Conservation (phyloP, 2,888 invertebrate genomes). For the Drosophila demipolita region DNA sequence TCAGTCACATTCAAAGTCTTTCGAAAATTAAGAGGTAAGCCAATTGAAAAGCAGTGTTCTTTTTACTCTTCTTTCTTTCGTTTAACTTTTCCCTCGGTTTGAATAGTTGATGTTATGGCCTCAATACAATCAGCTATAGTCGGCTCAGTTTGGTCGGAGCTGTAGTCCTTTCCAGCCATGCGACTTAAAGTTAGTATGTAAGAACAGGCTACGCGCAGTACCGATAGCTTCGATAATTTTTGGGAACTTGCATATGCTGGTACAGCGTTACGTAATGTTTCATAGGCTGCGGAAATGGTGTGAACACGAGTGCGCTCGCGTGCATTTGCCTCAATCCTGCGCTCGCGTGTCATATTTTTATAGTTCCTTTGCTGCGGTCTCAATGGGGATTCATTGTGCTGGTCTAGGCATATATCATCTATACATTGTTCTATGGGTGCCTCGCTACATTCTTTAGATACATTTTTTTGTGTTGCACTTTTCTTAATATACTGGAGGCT, state of each 20-base stretch:
- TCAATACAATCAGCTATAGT: conserved; percentile 92
- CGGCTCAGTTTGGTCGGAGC: conserved; percentile 87
- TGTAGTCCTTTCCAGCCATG: conserved; percentile 90
- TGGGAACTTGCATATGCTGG: conserved; percentile 97
- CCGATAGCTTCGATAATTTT: conserved; percentile 96
- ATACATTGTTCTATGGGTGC: conserved; percentile 15
- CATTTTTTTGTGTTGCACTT: conserved; percentile 17
- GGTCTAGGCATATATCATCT: conserved; percentile 34
- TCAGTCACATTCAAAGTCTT: conserved; percentile 51
- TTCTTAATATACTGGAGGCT: conserved; percentile 25
- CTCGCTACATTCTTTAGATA: background rate
- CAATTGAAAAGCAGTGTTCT: background rate
- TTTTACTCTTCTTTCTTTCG: conserved; percentile 92
- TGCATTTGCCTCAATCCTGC: conserved; percentile 97
- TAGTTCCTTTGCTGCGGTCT: conserved; percentile 93
- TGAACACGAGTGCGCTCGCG: conserved; percentile 96
- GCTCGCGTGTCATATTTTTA: conserved; percentile 97
- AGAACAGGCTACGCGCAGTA: conserved; percentile 95
- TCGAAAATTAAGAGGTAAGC: conserved; percentile 11
- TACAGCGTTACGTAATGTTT: conserved; percentile 92
- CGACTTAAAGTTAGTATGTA: conserved; percentile 95
- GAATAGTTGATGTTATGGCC: conserved; percentile 95
- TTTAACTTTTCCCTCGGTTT: conserved; percentile 94
- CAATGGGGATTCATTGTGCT: conserved; percentile 39
- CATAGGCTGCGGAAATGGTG: conserved; percentile 98